These are phyloP conservation scores for Synodontis membranacea DNA, from an alignment of 2,113 vertebrate genomes.

Conservation along the genomic window DNA sequence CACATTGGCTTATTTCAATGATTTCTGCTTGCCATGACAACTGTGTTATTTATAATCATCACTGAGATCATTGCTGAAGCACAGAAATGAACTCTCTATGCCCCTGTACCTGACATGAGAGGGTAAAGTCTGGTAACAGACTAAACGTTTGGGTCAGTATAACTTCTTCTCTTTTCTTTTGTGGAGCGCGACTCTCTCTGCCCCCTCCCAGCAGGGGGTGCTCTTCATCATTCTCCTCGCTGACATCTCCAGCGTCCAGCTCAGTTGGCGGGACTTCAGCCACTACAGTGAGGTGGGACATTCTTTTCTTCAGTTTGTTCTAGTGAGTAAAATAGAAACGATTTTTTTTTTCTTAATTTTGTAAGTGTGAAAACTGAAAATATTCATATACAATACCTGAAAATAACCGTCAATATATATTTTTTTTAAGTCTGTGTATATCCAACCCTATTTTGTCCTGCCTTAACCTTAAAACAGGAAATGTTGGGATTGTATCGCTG, in stretches of 20 bases:
- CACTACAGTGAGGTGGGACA: slow-evolving; percentile 71
- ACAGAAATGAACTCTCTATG: not conserved
- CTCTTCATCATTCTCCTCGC: slow-evolving; percentile 63
- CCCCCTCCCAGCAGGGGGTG: slow-evolving; percentile 63
- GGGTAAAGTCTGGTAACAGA: slow-evolving; percentile 65
- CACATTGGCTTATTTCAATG: not conserved
- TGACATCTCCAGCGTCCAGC: slow-evolving; percentile 19
- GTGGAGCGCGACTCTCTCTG: slow-evolving; percentile 17
- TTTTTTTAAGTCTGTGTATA: not conserved
- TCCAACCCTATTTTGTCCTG: not conserved
- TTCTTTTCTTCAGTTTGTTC: slow-evolving; percentile 69
- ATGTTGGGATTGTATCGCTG: not conserved
- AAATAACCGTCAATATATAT: not conserved
- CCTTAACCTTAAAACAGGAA: not conserved
- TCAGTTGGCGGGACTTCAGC: slow-evolving; percentile 53
- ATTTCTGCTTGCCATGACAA: not conserved
- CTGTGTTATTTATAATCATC: slow-evolving; percentile 14
- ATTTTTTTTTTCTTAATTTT: not conserved
- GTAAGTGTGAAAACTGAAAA: not conserved
- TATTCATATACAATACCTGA: not conserved
- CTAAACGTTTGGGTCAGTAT: slow-evolving; percentile 64
- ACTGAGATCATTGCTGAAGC: not conserved
- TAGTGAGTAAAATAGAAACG: slow-evolving; percentile 42
- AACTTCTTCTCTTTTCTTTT: slow-evolving; percentile 51
- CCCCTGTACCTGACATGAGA: slow-evolving; percentile 67